These are phyloP conservation scores for Anseranas semipalmata DNA, from an alignment of 2,113 vertebrate genomes.

Conservation along the genomic window DNA sequence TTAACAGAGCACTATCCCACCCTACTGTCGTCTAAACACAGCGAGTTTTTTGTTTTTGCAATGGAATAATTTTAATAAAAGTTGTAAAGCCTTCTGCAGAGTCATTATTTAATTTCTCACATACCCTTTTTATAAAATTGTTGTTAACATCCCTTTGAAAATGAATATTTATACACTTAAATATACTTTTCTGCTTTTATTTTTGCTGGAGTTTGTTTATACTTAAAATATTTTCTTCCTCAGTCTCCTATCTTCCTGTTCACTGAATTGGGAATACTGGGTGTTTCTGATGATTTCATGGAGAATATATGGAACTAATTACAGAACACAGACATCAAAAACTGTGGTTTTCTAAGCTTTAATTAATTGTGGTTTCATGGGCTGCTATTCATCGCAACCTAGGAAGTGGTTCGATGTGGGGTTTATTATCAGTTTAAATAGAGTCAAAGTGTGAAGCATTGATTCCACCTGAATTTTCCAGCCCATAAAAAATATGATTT, in stretches of 20 bases:
- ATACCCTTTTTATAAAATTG: background rate
- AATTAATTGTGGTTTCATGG: conserved; percentile 29
- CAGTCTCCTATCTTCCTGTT: background rate
- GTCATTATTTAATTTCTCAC: background rate
- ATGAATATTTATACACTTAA: background rate
- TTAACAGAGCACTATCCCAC: background rate
- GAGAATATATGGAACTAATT: conserved; percentile 49
- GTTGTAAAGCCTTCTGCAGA: background rate
- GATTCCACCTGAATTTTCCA: conserved; percentile 19
- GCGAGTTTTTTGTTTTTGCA: background rate
- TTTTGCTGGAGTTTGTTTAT: background rate
- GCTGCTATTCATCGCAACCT: background rate
- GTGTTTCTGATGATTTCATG: conserved; percentile 29
- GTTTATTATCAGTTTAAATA: conserved; percentile 16
- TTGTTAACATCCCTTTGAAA: background rate
- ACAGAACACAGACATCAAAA: conserved; percentile 23
- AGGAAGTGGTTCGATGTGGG: conserved; percentile 48
- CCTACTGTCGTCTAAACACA: background rate
- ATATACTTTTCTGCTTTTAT: background rate
- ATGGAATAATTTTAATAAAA: background rate
- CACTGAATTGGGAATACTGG: background rate
- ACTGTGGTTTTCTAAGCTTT: conserved; percentile 36
- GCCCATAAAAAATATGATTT: background rate
- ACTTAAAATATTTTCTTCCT: background rate
- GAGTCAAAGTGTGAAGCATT: background rate